A percentile compares a stretch with the other conserved stretches of the same genome.
phyloP scores from a whole-genome alignment of 2,113 vertebrate genomes.

The Muntiacus reevesi region DNA sequence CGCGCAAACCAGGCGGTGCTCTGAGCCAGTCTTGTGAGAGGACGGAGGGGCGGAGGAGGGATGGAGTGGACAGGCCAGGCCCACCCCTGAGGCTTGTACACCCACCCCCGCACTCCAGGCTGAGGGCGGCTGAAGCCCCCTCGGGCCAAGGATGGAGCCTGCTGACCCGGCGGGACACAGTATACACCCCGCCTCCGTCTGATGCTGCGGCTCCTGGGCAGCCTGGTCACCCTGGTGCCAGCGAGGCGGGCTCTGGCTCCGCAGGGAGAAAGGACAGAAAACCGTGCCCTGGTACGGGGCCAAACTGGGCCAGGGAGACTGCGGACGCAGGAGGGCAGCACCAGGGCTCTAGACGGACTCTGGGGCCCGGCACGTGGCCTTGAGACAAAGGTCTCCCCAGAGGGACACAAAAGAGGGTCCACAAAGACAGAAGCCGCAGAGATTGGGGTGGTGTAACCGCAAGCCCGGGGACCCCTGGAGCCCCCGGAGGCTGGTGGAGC shows the following conservation, averaged over 20 bases:
- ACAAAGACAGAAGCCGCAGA: not conserved
- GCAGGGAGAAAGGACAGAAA: no score
- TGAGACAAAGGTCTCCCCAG: not conserved
- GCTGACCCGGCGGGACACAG: not conserved
- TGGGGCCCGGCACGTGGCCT: not conserved
- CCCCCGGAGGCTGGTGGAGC: not conserved
- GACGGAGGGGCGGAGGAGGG: not conserved
- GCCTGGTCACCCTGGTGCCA: not conserved
- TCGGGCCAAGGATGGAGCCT: not conserved
- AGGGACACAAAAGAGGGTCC: not conserved
- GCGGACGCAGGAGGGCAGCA: not conserved
- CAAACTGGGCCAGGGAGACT: not conserved
- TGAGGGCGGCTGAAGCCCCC: not conserved
- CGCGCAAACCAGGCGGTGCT: not conserved
- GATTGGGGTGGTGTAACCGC: rapidly evolving
- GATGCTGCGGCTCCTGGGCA: not conserved
- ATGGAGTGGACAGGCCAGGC: not conserved
- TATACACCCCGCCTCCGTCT: rapidly evolving
- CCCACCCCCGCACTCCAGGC: not conserved
- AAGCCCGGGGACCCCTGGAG: not conserved
- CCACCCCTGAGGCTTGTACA: not conserved
- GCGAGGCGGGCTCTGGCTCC: not conserved
- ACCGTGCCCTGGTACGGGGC: rapidly evolving
- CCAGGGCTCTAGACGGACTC: not conserved
- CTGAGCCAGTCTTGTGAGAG: not conserved